Evolutionary conservation across 2,113 vertebrate species (phyloP).

Genomic region (Noctilio leporinus): DNA sequence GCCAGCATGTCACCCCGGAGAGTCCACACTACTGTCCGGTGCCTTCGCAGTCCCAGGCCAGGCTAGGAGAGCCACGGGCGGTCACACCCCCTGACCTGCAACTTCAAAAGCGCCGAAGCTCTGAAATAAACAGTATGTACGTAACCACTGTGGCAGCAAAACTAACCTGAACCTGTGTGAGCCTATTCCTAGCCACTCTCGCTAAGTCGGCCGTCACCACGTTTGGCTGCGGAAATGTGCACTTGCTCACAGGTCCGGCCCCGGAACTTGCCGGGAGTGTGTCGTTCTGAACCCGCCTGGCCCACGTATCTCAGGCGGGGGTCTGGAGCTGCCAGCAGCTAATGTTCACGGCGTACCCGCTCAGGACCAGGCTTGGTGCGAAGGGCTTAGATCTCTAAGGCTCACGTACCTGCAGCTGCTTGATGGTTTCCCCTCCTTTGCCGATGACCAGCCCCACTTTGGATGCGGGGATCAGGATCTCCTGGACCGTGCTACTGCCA

Average conservation of each 20-base stretch:
- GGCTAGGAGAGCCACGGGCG: too few relatives aligned
- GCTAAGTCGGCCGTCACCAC: fast-evolving
- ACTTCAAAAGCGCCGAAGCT: not conserved
- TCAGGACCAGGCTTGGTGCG: not conserved
- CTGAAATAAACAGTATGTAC: not conserved
- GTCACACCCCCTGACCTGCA: not conserved
- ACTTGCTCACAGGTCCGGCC: not conserved
- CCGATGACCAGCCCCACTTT: slow-evolving; percentile 99
- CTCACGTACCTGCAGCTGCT: slow-evolving; percentile 91
- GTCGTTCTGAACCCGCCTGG: not conserved
- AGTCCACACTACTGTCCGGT: too few relatives aligned
- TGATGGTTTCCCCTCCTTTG: slow-evolving; percentile 98
- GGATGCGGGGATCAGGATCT: slow-evolving; percentile 96
- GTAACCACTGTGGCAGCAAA: not conserved
- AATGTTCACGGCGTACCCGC: fast-evolving
- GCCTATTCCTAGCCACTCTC: fast-evolving
- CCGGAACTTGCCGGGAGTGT: fast-evolving
- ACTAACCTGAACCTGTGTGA: fast-evolving
- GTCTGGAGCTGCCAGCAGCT: not conserved
- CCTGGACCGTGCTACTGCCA: slow-evolving; percentile 91
- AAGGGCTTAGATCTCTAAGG: not conserved
- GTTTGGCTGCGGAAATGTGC: fast-evolving
- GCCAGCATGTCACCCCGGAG: too few relatives aligned
- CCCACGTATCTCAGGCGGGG: not conserved
- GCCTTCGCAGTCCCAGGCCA: not conserved